phyloP scores from a whole-genome alignment of 2,888 invertebrate species.

The Microctonus brassicae region DNA sequence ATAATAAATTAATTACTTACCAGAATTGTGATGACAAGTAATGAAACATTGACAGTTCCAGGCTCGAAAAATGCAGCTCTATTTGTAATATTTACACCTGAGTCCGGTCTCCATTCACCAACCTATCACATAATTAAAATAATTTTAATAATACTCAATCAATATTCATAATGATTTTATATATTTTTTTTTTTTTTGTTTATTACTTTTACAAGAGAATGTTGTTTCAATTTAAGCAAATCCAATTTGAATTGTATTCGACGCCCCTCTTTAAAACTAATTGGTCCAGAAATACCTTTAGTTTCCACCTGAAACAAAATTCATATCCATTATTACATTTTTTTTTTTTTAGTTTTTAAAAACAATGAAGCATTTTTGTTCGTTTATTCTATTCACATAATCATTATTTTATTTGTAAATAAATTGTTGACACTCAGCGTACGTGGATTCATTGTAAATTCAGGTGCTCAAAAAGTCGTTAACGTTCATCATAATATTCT shows the following conservation, averaged over 20 bases:
- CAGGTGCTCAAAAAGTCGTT: slow-evolving; percentile 21
- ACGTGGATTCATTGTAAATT: not conserved
- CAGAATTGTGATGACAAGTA: slow-evolving; percentile 83
- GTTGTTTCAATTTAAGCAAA: slow-evolving; percentile 80
- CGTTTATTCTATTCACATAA: not conserved
- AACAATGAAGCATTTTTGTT: no score
- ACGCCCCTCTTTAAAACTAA: slow-evolving; percentile 84
- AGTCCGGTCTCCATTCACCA: slow-evolving; percentile 80
- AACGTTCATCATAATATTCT: not conserved
- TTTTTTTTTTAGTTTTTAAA: no score
- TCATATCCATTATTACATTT: no score
- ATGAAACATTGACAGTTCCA: slow-evolving; percentile 79
- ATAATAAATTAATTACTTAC: slow-evolving; percentile 71
- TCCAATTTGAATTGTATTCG: slow-evolving; percentile 83
- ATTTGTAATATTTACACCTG: slow-evolving; percentile 80
- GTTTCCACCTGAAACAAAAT: slow-evolving; percentile 77
- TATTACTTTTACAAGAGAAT: slow-evolving; percentile 76
- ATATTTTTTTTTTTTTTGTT: not conserved
- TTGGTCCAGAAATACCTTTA: slow-evolving; percentile 84
- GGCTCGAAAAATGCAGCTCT: slow-evolving; percentile 80
- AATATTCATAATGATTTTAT: not conserved
- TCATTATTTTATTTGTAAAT: not conserved
- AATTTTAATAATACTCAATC: not conserved
- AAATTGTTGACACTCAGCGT: not conserved
- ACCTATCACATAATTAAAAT: slow-evolving; percentile 69